These are phyloP conservation scores for Salarias fasciatus DNA, from an alignment of 2,797 vertebrate species.

Conservation along the genomic window DNA sequence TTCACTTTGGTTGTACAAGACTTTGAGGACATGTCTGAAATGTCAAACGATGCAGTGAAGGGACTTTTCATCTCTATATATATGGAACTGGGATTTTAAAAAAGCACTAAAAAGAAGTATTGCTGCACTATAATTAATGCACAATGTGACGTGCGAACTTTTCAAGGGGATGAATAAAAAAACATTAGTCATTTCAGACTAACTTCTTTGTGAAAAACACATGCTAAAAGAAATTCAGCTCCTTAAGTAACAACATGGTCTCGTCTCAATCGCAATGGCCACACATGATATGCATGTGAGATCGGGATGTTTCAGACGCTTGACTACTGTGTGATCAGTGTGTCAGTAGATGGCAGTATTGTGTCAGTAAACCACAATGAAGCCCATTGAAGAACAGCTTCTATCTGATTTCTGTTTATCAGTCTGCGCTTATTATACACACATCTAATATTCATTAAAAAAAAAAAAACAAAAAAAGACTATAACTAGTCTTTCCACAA, in stretches of 20 bases:
- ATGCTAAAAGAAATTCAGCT: background rate
- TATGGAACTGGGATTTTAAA: background rate
- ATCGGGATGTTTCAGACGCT: too few species aligned
- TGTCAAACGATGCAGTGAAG: background rate
- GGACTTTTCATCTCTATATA: background rate
- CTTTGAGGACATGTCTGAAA: background rate
- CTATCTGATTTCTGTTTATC: background rate
- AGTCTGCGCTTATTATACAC: background rate
- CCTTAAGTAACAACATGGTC: background rate
- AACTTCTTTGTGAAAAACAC: background rate
- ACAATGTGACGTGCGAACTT: background rate
- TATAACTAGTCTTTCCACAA: too few species aligned
- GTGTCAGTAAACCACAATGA: constrained; percentile 47
- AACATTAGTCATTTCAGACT: background rate
- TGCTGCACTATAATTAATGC: background rate
- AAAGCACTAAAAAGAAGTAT: background rate
- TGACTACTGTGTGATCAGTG: background rate
- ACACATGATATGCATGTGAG: background rate
- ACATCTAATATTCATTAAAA: too few species aligned
- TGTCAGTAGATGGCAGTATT: constrained; percentile 82
- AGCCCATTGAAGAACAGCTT: too few species aligned
- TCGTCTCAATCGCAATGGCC: background rate
- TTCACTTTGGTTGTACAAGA: too few species aligned
- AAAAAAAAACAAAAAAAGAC: too few species aligned
- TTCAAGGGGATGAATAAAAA: background rate